Conservation (phyloP, 2,888 invertebrate genomes). For the Agriopis marginaria region DNA sequence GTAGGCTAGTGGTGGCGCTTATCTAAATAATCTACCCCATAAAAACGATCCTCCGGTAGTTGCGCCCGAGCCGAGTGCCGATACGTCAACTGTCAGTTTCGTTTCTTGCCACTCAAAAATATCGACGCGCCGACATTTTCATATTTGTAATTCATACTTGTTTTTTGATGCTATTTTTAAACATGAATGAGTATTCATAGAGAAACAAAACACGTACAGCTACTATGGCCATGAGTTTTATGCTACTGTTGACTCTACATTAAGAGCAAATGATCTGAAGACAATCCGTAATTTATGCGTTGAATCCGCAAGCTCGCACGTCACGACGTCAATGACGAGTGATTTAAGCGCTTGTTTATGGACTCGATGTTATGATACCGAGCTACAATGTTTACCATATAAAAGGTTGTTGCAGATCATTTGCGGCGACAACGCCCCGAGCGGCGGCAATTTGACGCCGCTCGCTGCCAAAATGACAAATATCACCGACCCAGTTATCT, state of each 20-base stretch:
- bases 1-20: too few relatives aligned
- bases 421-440: constrained; percentile 44
- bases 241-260: neutral
- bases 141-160: too few relatives aligned
- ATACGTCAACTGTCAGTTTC: too few relatives aligned
- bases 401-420: constrained; percentile 50
- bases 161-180: too few relatives aligned
- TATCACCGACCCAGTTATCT: constrained; percentile 66
- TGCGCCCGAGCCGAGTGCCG: too few relatives aligned
- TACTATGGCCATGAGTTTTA: neutral
- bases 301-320: constrained; percentile 22
- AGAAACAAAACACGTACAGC: too few relatives aligned
- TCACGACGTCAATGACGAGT: constrained; percentile 31
- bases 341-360: constrained; percentile 32
- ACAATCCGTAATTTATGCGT: constrained; percentile 33
- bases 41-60: too few relatives aligned
- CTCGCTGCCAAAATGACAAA: constrained; percentile 68
- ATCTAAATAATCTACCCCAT: too few relatives aligned
- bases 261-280: constrained; percentile 8
- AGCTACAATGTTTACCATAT: constrained; percentile 45
- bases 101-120: too few relatives aligned
- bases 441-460: constrained; percentile 68
- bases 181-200: neutral
- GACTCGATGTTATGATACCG: constrained; percentile 25
- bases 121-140: too few relatives aligned